These are phyloP conservation scores for Choloepus hoffmanni DNA, from an alignment of 2,113 vertebrate species.

Conservation along the genomic window DNA sequence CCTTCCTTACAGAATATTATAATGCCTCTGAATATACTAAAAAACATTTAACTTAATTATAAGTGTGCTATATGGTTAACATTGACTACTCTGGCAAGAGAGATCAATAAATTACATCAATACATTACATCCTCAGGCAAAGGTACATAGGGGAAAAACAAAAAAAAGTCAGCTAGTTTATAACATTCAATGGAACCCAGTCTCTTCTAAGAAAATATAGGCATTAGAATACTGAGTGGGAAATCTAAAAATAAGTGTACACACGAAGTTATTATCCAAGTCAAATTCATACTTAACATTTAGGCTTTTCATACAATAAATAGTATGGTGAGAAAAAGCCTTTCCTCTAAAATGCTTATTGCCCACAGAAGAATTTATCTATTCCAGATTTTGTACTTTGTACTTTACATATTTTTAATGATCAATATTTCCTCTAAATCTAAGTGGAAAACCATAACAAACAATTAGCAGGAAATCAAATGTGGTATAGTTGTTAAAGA, in stretches of 20 bases:
- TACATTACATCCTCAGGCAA: neutral
- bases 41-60: neutral
- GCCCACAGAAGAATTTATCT: neutral
- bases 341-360: constrained; percentile 9
- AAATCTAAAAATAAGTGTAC: neutral
- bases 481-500: neutral
- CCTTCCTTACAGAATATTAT: neutral
- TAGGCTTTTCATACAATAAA: neutral
- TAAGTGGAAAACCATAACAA: neutral
- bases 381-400: neutral
- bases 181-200: neutral
- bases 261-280: neutral
- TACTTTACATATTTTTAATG: neutral
- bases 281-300: constrained; percentile 18
- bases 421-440: constrained; percentile 30
- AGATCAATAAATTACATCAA: neutral
- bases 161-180: neutral
- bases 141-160: neutral
- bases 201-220: neutral
- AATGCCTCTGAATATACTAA: neutral
- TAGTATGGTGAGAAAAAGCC: neutral
- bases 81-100: neutral
- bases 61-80: neutral
- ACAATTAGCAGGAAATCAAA: neutral
- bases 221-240: neutral